phyloP scores from a whole-genome alignment of 2,113 vertebrate genomes.

The Poecilia latipinna region DNA sequence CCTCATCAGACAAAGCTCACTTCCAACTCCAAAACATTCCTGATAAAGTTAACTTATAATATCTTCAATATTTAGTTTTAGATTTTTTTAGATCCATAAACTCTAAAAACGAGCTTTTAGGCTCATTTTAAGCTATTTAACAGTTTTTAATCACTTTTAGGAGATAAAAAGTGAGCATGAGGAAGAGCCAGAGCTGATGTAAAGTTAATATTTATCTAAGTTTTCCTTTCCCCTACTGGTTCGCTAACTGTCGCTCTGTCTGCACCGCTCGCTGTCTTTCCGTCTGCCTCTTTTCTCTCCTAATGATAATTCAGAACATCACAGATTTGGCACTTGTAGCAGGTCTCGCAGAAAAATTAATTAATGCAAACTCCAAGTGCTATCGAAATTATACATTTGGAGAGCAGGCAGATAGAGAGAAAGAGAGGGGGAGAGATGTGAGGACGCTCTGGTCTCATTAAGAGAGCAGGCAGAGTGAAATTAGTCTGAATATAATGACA shows the following conservation, averaged over 20 bases:
- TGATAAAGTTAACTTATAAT: not conserved
- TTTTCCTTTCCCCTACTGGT: slow-evolving; percentile 21
- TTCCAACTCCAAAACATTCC: not conserved
- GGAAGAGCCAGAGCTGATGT: not conserved
- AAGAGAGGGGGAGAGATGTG: slow-evolving; percentile 80
- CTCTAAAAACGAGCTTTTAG: not conserved
- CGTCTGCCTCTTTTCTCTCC: slow-evolving; percentile 49
- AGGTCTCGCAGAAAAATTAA: slow-evolving; percentile 94
- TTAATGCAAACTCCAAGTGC: slow-evolving; percentile 98
- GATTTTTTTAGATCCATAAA: not conserved
- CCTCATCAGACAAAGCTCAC: not conserved
- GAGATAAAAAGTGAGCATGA: not conserved
- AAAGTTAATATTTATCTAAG: slow-evolving; percentile 26
- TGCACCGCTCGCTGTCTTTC: not conserved
- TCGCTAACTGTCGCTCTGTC: slow-evolving; percentile 5
- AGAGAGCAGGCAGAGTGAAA: slow-evolving; percentile 99
- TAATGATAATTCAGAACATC: slow-evolving; percentile 88
- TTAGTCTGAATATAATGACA: slow-evolving; percentile 99
- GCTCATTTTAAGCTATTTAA: not conserved
- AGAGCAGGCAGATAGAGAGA: slow-evolving; percentile 72
- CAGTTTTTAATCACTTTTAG: not conserved
- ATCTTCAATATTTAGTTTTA: not conserved
- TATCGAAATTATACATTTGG: slow-evolving; percentile 99
- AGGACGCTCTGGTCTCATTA: slow-evolving; percentile 99
- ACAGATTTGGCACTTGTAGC: slow-evolving; percentile 94